Conservation (phyloP, 2,797 vertebrate species). For the Tokudaia muenninki region DNA sequence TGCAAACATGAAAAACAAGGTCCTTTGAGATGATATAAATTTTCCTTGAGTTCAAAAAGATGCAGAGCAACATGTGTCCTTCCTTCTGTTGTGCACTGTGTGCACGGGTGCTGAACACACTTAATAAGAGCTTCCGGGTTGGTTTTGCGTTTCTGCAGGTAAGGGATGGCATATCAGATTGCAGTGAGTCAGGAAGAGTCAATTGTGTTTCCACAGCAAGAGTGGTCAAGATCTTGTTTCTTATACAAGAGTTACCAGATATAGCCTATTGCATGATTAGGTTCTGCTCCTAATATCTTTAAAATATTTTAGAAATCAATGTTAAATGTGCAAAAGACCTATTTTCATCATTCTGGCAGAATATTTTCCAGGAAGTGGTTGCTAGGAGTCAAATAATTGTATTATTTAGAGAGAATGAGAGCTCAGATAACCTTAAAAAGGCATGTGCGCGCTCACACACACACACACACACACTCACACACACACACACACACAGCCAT, state of each 20-base stretch:
- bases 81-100: constrained; percentile 38
- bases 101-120: background rate
- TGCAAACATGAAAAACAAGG: background rate
- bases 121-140: background rate
- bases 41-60: background rate
- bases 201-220: constrained; percentile 32
- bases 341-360: constrained; percentile 65
- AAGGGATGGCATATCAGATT: constrained; percentile 13
- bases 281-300: constrained; percentile 66
- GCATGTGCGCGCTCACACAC: too few species aligned
- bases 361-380: constrained; percentile 77
- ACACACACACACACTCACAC: background rate
- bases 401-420: constrained; percentile 78
- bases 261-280: constrained; percentile 3
- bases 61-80: background rate
- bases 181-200: background rate
- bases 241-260: constrained; percentile 17
- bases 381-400: constrained; percentile 74
- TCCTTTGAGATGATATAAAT: background rate
- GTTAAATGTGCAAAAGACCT: constrained; percentile 62
- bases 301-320: constrained; percentile 50
- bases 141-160: constrained; percentile 45
- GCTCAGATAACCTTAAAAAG: constrained; percentile 64
- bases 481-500: background rate
- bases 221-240: background rate